Percentiles rank a stretch among this genome's conserved stretches.
phyloP scores from a whole-genome alignment of 2,888 invertebrate species.

The Folsomia manolachei region DNA sequence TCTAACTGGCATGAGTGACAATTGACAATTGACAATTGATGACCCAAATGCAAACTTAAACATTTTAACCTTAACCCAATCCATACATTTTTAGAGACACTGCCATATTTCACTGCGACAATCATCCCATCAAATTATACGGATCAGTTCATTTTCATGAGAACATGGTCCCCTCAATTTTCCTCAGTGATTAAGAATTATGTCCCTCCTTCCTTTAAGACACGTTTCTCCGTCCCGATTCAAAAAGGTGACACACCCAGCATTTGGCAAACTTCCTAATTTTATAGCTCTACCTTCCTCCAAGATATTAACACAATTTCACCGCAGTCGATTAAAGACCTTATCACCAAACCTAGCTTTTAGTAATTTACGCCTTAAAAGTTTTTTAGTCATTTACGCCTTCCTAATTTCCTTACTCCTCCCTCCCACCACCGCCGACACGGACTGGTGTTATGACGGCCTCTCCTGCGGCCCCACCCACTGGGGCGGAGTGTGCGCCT shows the following conservation, averaged over 20 bases:
- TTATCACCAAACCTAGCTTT: not conserved
- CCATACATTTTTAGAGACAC: too few species aligned
- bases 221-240: not conserved
- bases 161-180: too few species aligned
- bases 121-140: too few species aligned
- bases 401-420: not conserved
- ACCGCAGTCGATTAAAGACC: not conserved
- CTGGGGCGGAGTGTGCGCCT: slow-evolving; percentile 14
- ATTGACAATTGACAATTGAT: too few species aligned
- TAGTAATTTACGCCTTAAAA: not conserved
- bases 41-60: too few species aligned
- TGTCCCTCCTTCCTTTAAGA: not conserved
- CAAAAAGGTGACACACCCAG: not conserved
- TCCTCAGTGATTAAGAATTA: not conserved
- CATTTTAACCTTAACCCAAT: too few species aligned
- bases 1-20: too few species aligned
- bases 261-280: not conserved
- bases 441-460: slow-evolving; percentile 17
- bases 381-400: not conserved
- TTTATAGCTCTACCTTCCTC: not conserved
- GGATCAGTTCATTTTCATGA: too few species aligned
- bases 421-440: not conserved
- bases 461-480: slow-evolving; percentile 12
- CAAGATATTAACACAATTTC: not conserved
- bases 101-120: too few species aligned